Conservation (phyloP, 2,113 vertebrate species). For the Willisornis vidua region DNA sequence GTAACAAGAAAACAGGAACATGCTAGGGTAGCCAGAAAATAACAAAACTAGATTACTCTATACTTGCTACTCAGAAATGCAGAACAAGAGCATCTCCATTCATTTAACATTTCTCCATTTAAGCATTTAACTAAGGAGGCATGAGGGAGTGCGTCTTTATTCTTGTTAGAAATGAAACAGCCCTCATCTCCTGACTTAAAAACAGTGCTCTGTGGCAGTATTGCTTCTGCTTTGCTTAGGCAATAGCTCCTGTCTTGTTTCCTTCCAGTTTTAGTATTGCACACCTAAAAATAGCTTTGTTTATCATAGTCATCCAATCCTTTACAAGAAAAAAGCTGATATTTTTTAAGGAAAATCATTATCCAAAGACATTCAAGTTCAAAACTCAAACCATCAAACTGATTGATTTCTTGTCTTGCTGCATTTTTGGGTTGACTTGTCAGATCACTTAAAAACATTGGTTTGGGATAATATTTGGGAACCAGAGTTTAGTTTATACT, state of each 20-base stretch:
- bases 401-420: background rate
- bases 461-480: background rate
- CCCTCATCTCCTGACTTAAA: background rate
- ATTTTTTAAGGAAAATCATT: background rate
- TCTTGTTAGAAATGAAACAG: background rate
- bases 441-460: background rate
- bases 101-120: background rate
- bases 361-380: background rate
- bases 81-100: background rate
- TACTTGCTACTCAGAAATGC: background rate
- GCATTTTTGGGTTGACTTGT: background rate
- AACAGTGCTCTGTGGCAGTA: background rate
- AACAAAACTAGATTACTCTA: background rate
- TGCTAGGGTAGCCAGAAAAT: background rate
- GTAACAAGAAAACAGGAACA: background rate
- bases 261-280: background rate
- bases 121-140: background rate
- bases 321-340: background rate
- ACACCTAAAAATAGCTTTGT: background rate
- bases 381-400: background rate
- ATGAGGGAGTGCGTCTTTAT: background rate
- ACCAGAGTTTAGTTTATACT: background rate
- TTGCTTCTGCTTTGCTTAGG: background rate
- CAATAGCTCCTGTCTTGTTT: background rate
- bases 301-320: background rate